Evolutionary conservation across 2,888 invertebrate species (phyloP), one percentile per base, ranked within the genome.

Genomic region (Noctua pronuba): DNA sequence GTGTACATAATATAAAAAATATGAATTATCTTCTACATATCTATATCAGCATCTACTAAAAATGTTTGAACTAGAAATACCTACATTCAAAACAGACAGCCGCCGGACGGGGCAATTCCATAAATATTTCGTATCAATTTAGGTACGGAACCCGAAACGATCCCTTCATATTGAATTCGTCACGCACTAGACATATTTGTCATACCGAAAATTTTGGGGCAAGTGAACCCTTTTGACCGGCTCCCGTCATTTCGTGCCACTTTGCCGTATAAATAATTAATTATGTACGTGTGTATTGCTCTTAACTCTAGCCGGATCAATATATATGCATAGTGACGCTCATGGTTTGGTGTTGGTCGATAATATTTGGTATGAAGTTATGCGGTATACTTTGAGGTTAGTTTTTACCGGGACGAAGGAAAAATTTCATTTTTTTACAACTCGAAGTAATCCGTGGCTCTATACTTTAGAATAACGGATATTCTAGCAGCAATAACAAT

Each of bases 131-230:
- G 74, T 81, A 82, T 77, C 85, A 79, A 83, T 87, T 86, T 87
- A 77, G 52, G 62, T 64, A 60, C 75, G 78, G 71, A 71, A 71
- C 75, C 73, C 73, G 60, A 69, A 77, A 64, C 65, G 64, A 44
- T 77, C 75, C 83, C 88, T 83, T 81, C 73, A 78, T 87, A 81
- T 87, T 87, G 87, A 78, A 85, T 87, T 83, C 85, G 85, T 88
- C 85, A 88, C 88, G 83, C 83, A 76, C 78, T 82, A 75, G 87
- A 85, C 87, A 80, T 87, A 88, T 84, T 84, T 87, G 86, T 88
- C 88, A 87, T 81, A 83, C 77, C 78, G 72, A 85, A 80, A 86
- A 87, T 87, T 81, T 83, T 73, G 81, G 88, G 88, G 77, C 73
- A 73, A 79, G 70, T 52, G 71, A 78, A 79, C 88, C 87, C 83